phyloP scores from a whole-genome alignment of 2,113 vertebrate genomes.

The Tyrannus savana region DNA sequence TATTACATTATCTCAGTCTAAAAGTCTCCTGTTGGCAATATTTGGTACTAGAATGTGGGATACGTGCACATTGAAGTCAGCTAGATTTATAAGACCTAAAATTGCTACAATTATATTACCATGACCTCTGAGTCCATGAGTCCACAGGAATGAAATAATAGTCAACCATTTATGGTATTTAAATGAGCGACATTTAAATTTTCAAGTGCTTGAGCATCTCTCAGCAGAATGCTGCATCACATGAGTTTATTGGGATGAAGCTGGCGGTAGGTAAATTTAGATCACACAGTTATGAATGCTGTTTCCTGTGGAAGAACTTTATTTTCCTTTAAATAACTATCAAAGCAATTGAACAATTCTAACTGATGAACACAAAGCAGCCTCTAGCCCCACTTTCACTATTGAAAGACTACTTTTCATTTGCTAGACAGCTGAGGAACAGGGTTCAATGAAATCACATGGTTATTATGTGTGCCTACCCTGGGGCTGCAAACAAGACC shows the following conservation, averaged over 20 bases:
- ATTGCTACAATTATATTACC: background rate
- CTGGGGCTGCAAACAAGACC: background rate
- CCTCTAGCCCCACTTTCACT: background rate
- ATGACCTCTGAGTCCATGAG: background rate
- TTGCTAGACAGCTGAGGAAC: background rate
- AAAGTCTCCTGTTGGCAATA: background rate
- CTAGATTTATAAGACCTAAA: background rate
- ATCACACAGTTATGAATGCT: background rate
- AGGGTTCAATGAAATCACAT: background rate
- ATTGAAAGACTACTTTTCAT: background rate
- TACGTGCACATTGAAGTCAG: background rate
- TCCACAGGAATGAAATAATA: background rate
- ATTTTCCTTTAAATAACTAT: background rate
- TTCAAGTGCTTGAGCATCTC: background rate
- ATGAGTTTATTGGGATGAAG: background rate
- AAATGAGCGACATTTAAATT: background rate
- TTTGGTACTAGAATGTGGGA: background rate
- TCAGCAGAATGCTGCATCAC: background rate
- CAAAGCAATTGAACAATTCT: background rate
- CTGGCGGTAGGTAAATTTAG: background rate
- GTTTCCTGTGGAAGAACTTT: background rate
- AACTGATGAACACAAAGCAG: background rate
- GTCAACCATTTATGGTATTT: accelerated
- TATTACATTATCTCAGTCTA: background rate
- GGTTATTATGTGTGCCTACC: background rate